Evolutionary conservation across 2,797 vertebrate genomes (phyloP), one percentile per base, ranked within the genome.

Genomic region (Rhinella marina): DNA sequence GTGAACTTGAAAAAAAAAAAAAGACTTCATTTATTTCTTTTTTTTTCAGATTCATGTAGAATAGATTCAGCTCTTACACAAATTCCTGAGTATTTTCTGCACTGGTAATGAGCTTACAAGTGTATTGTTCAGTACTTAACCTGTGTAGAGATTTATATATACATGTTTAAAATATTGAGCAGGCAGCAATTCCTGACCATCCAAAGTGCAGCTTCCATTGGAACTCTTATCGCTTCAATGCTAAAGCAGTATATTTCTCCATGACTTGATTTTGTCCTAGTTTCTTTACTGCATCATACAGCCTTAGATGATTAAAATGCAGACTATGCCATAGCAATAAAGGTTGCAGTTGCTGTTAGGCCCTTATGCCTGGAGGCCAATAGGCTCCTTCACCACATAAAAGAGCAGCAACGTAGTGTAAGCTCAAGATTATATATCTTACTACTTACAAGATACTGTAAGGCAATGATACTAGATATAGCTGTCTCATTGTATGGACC

Each of bases 1-100:
- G 29, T 82, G 79, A 89, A 72, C 87, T 84, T 25, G 27, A 29
- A 56, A 54, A 77, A 87, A 54, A 77, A 87, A 87, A 87, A 83
- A 77, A 48, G 50, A 52, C 70, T 61, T 66, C 21, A 52, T 73
- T n/a, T 82, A 48, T 82, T 82, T 75, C 80, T 41, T 17, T 50
- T 81, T 86, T 61, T 27, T 56, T 7, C 50, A 62, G 54, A 62
- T 81, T 86, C 59, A 80, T 80, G 76, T 10, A 86, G 50, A 86
- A 80, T 79, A 54, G 76, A n/a, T 86, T 41, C n/a, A 41, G 66
- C 52, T 81, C 61, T 54, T 61, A 14, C 78, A 81, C 62, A 59
- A 41, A 17, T 70, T 27, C 29, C 21, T 9, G 57, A 62, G 48
- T 62, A 27, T 41, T 59, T 84, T 75, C 68, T 27, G 73, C 41